Base-by-base conservation (phyloP, 92 coral and sea anemone species). In the Galaxea fascicularis region DNA sequence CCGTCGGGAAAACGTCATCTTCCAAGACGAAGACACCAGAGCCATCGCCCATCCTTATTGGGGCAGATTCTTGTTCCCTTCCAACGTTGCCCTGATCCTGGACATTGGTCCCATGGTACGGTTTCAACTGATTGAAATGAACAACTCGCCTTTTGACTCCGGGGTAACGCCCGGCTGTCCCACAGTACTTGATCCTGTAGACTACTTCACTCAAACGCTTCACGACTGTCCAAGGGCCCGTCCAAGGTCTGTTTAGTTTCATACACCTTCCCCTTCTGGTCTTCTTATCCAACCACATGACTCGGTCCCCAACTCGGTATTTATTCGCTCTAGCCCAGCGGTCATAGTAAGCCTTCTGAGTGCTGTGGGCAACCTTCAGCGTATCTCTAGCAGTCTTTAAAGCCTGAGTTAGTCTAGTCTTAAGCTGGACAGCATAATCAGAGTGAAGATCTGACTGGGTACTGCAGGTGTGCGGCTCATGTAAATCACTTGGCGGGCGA, bases 161-260 rank as follows among this genome's bases (percentile, higher is more conserved):
- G 30, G 27, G 5, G 62, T 28, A 74, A 54, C 64, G 26, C 39
- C 52, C 73, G 20, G 26, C 87, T 0, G 63, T 28, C 27, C 87
- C 82, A 5, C 62, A 45, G 80, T 87, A 87, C 78, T 87, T 62
- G 65, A 87, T 87, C 60, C 87, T 54, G 83, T 87, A 87, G 8
- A 73, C 91, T 16, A 87, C 83, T 30, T 74, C 87, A 21, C 71
- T 41, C 10, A 87, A 39, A 13, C 21, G 71, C 80, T 80, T 87
- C 16, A 87, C 49, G 1, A 87, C 73, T 29, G 16, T 15, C 87
- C 83, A 87, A n/a, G 82, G 91, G 13, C 87, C 91, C 21, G 87
- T 56, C 91, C 91, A 87, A 20, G 87, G 87, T 44, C 87, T 72
- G 49, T 82, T 87, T 1, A 87, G 65, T 62, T 82, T 87, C 87